Conservation (phyloP, 2,113 vertebrate species). For the Pontoporia blainvillei region DNA sequence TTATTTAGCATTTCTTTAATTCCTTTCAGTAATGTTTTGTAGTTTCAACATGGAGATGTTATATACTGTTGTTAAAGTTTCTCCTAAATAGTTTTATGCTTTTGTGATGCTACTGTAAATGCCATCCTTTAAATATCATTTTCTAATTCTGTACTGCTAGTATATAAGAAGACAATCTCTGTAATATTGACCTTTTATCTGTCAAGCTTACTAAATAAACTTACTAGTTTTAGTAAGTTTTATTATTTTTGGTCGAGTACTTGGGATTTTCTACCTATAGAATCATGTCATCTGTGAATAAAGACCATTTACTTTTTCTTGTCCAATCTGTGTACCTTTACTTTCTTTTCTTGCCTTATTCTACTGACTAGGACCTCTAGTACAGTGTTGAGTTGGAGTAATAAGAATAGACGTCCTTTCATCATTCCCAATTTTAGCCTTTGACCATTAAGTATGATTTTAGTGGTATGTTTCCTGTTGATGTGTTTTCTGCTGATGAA, state of each 20-base stretch:
- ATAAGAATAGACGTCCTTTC: not conserved
- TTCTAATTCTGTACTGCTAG: not conserved
- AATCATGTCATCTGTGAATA: not conserved
- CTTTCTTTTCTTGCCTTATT: not conserved
- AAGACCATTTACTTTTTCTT: not conserved
- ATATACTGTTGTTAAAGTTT: not conserved
- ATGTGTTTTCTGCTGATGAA: not conserved
- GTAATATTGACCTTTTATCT: not conserved
- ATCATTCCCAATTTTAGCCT: not conserved
- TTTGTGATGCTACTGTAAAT: not conserved
- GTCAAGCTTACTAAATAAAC: not conserved
- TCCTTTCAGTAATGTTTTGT: not conserved
- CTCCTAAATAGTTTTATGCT: not conserved
- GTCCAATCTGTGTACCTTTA: not conserved
- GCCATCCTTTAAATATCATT: not conserved
- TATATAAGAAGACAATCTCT: not conserved
- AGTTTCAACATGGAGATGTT: not conserved
- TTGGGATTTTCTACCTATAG: not conserved
- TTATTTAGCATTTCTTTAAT: not conserved
- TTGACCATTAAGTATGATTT: not conserved
- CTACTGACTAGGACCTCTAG: not conserved
- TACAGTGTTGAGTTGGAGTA: not conserved
- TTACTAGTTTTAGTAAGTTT: not conserved
- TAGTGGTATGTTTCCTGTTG: not conserved
- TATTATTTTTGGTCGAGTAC: not conserved